A percentile compares a stretch with the other conserved stretches of the same genome.
Evolutionary conservation across 2,797 vertebrate species (phyloP).

Genomic region (Podargus strigoides): DNA sequence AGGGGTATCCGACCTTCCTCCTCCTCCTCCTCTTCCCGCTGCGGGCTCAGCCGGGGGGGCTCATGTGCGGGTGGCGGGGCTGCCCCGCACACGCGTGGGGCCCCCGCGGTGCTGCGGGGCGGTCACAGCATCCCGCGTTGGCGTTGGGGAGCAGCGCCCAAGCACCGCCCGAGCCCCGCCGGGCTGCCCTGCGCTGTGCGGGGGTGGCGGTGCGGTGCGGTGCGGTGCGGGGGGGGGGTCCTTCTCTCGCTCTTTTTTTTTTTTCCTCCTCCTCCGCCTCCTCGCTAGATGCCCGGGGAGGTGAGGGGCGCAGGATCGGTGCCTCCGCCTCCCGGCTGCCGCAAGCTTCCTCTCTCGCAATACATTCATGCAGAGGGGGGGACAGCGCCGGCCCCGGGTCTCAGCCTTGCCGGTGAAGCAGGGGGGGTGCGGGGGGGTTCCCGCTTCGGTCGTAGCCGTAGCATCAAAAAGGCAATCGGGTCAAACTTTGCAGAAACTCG

Average conservation of each 20-base stretch:
- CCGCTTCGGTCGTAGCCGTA: constrained; percentile 19
- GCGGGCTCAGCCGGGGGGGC: neutral
- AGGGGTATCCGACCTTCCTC: neutral
- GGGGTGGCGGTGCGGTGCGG: neutral
- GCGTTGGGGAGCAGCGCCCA: too few relatives aligned
- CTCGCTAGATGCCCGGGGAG: neutral
- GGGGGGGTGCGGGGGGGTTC: neutral
- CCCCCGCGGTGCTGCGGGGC: neutral
- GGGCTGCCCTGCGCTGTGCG: neutral
- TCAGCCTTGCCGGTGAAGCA: neutral
- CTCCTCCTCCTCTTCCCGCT: neutral
- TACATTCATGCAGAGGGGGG: neutral
- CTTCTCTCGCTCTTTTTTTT: neutral
- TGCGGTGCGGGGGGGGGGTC: neutral
- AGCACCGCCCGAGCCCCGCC: too few relatives aligned
- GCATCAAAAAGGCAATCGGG: constrained; percentile 76
- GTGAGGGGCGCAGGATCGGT: constrained; percentile 2
- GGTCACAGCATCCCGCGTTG: neutral
- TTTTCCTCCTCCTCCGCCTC: neutral
- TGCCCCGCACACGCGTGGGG: constrained; percentile 20
- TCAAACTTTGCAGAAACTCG: constrained; percentile 78
- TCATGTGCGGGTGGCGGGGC: neutral
- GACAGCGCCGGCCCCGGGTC: neutral
- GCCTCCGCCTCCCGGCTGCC: constrained; percentile 15
- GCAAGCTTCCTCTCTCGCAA: constrained; percentile 15